Percentiles rank a stretch among this genome's conserved stretches.
These are phyloP conservation scores for Sinocyclocheilus anophthalmus DNA, from an alignment of 2,113 vertebrate genomes.

Conservation along the genomic window DNA sequence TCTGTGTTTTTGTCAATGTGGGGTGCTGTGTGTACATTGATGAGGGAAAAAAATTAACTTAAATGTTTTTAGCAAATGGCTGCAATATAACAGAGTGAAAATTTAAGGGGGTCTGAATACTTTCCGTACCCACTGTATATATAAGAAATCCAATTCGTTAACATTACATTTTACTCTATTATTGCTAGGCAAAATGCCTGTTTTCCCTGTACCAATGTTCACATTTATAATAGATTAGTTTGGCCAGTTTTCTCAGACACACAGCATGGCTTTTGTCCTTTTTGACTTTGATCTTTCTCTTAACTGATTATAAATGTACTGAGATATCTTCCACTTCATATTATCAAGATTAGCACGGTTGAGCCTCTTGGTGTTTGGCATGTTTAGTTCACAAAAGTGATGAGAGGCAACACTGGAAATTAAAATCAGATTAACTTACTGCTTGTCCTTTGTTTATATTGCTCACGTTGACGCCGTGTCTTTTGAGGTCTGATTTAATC, in stretches of 20 bases:
- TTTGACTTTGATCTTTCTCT: slow-evolving; percentile 6
- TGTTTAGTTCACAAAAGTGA: background rate
- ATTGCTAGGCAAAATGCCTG: background rate
- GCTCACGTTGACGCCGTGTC: slow-evolving; percentile 85
- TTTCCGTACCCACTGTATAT: no score
- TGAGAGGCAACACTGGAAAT: background rate
- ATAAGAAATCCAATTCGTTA: background rate
- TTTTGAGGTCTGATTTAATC: slow-evolving; percentile 92
- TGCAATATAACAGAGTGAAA: no score
- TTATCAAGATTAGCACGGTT: background rate
- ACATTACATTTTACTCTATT: background rate
- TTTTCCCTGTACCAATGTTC: background rate
- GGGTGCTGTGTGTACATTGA: no score
- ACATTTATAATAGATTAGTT: background rate
- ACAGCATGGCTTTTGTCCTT: background rate
- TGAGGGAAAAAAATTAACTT: no score
- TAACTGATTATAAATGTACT: background rate
- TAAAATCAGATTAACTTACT: slow-evolving; percentile 75
- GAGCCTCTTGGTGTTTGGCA: background rate
- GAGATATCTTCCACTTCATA: background rate
- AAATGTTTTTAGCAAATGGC: no score
- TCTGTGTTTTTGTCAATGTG: no score
- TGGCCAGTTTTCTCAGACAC: background rate
- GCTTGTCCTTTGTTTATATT: slow-evolving; percentile 68
- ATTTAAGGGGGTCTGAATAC: no score